Conservation (phyloP, 2,888 invertebrate genomes). For the Oegoconia quadripuncta region DNA sequence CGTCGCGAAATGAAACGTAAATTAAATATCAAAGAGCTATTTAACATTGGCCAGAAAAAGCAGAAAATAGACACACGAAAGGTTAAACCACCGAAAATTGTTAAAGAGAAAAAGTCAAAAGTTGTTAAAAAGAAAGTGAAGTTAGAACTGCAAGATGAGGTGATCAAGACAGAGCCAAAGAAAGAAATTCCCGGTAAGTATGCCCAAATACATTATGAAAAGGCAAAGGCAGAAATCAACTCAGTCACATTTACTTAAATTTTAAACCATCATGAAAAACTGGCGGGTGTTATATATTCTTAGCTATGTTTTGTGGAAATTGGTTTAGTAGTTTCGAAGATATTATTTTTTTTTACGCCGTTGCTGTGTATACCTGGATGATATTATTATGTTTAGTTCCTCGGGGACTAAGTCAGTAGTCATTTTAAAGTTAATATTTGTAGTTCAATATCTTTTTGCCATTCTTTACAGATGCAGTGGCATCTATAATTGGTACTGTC, state of each 20-base stretch:
- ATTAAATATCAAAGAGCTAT: conserved; percentile 83
- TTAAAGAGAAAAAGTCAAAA: conserved; percentile 45
- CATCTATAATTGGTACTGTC: conserved; percentile 60
- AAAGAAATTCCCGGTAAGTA: conserved; percentile 50
- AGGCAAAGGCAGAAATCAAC: too few relatives aligned
- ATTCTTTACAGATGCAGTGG: conserved; percentile 51
- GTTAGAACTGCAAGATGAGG: conserved; percentile 12
- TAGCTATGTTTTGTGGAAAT: too few relatives aligned
- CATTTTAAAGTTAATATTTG: neutral
- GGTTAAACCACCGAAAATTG: conserved; percentile 25
- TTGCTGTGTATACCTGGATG: too few relatives aligned
- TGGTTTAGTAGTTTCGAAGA: too few relatives aligned
- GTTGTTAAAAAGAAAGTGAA: conserved; percentile 18
- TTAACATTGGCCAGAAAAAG: conserved; percentile 78
- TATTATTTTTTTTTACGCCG: too few relatives aligned
- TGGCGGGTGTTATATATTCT: too few relatives aligned
- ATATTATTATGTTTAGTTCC: too few relatives aligned
- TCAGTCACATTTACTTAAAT: too few relatives aligned
- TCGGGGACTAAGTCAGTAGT: too few relatives aligned
- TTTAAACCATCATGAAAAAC: too few relatives aligned
- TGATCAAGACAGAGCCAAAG: conserved; percentile 31
- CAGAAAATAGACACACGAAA: conserved; percentile 35
- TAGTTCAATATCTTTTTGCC: conserved; percentile 5
- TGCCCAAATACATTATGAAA: too few relatives aligned
- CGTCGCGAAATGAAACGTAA: conserved; percentile 84